Percentiles rank a stretch among this genome's conserved stretches.
phyloP scores from a whole-genome alignment of 2,113 vertebrate species.

The Ellobius talpinus region DNA sequence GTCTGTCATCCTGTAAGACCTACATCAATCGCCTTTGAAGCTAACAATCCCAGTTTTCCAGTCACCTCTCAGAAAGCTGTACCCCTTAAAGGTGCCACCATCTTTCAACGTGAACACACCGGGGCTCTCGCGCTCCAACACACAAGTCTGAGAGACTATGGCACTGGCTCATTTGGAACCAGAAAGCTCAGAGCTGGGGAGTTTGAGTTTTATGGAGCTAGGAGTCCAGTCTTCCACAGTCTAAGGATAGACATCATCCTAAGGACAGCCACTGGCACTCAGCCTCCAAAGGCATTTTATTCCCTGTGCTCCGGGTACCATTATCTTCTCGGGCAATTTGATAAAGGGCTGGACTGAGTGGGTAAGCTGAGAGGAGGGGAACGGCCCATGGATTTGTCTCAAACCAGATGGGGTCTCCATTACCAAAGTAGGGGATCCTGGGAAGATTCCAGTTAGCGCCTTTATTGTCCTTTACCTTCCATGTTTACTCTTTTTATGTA shows the following conservation, averaged over 20 bases:
- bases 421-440: not conserved
- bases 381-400: not conserved
- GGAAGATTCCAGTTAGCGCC: not conserved
- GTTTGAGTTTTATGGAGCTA: not conserved
- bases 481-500: not conserved
- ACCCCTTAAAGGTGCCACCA: not conserved
- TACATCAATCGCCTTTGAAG: not conserved
- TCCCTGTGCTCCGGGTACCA: not conserved
- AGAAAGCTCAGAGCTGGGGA: not conserved
- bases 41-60: too few relatives aligned
- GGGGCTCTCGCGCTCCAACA: not conserved
- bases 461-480: not conserved
- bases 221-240: not conserved
- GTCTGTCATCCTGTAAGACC: not conserved
- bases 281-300: not conserved
- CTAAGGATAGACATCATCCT: not conserved
- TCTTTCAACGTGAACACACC: not conserved
- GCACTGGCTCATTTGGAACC: not conserved
- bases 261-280: not conserved
- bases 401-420: not conserved
- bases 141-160: not conserved
- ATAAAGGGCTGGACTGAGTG: not conserved
- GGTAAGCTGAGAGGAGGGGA: not conserved
- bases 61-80: not conserved
- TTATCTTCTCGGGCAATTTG: not conserved